Base-by-base conservation (phyloP, 2,113 vertebrate genomes). In the Barnardius zonarius region DNA sequence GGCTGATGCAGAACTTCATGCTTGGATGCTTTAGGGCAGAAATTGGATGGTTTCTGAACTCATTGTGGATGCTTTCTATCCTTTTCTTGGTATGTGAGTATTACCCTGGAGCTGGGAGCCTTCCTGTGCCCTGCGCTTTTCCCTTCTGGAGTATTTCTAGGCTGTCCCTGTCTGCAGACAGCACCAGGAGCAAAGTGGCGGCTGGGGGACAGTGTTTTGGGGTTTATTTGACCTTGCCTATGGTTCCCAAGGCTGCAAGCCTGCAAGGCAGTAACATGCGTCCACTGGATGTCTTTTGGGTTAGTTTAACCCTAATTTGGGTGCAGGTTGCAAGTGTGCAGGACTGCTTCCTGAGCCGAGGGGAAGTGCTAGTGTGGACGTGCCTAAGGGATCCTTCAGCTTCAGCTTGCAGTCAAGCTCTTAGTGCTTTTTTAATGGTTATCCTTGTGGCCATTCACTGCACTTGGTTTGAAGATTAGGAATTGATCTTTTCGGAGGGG, bases 301-400 rank as follows among this genome's bases (percentile, higher is more conserved):
- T 76, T 51, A n/a, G 20, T 43, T 66, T 81, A 37, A 81, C 55
- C 22, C 15, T 49, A n/a, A 37, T 31, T 46, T 69, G 51, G 24
- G 17, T 49, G 74, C 61, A 39, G 30, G 39, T 28, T 48, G 48
- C 23, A 51, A 92, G n/a, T 4, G 13, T 43, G 59, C 19, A 2
- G 28, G 23, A 37, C 66, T 2, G 5, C 55, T 83, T 82, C 8
- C 62, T 33, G 44, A 82, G 51, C 39, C 52, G 49, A 59, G 39
- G 39, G 25, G 39, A 23, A 33, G 18, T 2, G 2, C 43, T 28
- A 41, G 23, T 2, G 3, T 2, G 6, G 49, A 59, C 0, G 3
- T 78, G 74, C 51, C 54, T 37, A 7, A 52, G 44, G 43, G 31
- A 85, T 13, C 20, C 44, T 86, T 83, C 76, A 39, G 17, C 52